These are phyloP conservation scores for Thereva nobilitata DNA, from an alignment of 2,888 invertebrate species.

Conservation along the genomic window DNA sequence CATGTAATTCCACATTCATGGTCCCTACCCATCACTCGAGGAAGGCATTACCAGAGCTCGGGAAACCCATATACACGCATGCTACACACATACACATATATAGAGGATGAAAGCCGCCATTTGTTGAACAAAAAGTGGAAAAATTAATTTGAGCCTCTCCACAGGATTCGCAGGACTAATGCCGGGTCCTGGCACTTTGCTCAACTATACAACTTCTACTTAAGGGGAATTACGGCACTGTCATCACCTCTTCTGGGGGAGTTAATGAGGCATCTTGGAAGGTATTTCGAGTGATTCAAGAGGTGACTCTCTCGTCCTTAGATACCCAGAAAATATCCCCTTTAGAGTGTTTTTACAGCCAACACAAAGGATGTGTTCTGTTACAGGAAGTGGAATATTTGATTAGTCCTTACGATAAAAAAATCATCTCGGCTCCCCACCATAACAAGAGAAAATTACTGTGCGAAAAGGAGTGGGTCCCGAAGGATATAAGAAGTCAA, in stretches of 20 bases:
- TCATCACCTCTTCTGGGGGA: slow-evolving; percentile 19
- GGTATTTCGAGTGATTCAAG: slow-evolving; percentile 19
- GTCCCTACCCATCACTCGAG: neutral
- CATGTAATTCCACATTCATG: too few species aligned
- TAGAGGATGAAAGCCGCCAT: neutral
- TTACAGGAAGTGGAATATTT: slow-evolving; percentile 31
- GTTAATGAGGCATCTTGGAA: slow-evolving; percentile 1
- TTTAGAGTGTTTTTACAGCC: slow-evolving; percentile 5
- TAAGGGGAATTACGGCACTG: slow-evolving; percentile 31
- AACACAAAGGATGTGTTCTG: slow-evolving; percentile 28
- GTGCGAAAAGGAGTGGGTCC: too few species aligned
- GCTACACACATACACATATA: neutral
- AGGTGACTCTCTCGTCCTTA: slow-evolving; percentile 3
- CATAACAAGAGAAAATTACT: neutral
- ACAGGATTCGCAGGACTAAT: slow-evolving; percentile 17
- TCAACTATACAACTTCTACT: slow-evolving; percentile 31
- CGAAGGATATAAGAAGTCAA: too few species aligned
- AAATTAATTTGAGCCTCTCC: slow-evolving; percentile 29
- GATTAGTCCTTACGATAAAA: slow-evolving; percentile 33
- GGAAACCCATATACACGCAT: neutral
- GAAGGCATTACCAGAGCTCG: slow-evolving; percentile 1
- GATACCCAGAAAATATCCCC: slow-evolving; percentile 10
- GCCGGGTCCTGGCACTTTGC: slow-evolving; percentile 18
- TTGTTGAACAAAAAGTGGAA: slow-evolving; percentile 14
- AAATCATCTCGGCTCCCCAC: slow-evolving; percentile 29